These are phyloP conservation scores for Rugalucina vietnamica DNA, from an alignment of 2,888 invertebrate genomes.

Conservation along the genomic window DNA sequence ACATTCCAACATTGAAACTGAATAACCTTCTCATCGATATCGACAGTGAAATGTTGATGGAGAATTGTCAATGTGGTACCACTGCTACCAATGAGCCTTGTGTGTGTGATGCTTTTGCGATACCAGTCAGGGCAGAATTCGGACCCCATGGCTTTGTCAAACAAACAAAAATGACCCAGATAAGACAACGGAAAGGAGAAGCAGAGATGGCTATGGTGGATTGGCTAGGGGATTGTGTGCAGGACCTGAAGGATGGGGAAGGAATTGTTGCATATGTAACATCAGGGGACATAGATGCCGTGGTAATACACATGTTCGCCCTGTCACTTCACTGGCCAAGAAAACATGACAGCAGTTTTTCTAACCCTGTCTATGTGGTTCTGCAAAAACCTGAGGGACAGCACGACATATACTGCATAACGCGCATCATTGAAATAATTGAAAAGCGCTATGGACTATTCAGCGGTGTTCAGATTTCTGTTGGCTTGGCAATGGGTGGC, in stretches of 20 bases:
- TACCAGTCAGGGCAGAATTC: too few relatives aligned
- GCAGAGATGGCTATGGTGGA: not conserved
- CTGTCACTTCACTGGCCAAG: slow-evolving; percentile 13
- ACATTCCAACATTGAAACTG: too few relatives aligned
- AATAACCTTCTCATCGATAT: too few relatives aligned
- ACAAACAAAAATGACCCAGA: too few relatives aligned
- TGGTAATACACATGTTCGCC: slow-evolving; percentile 30
- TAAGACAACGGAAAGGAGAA: not conserved
- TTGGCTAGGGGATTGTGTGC: not conserved
- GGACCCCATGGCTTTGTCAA: too few relatives aligned
- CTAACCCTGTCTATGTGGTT: slow-evolving; percentile 15
- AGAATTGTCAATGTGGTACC: too few relatives aligned
- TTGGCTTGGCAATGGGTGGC: slow-evolving; percentile 33
- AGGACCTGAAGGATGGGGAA: not conserved
- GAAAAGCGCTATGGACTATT: slow-evolving; percentile 18
- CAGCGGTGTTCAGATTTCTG: slow-evolving; percentile 27
- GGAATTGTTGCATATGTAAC: slow-evolving; percentile 10
- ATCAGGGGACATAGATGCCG: slow-evolving; percentile 43
- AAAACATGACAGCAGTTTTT: slow-evolving; percentile 2
- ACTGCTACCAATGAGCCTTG: too few relatives aligned
- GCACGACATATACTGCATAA: slow-evolving; percentile 29
- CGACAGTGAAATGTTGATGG: too few relatives aligned
- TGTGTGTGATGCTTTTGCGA: too few relatives aligned
- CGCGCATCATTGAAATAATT: slow-evolving; percentile 11
- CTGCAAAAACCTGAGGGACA: slow-evolving; percentile 26